Percentiles rank a stretch among this genome's conserved stretches.
These are phyloP conservation scores for Brachymystax lenok DNA, from an alignment of 2,797 vertebrate species.

Conservation along the genomic window DNA sequence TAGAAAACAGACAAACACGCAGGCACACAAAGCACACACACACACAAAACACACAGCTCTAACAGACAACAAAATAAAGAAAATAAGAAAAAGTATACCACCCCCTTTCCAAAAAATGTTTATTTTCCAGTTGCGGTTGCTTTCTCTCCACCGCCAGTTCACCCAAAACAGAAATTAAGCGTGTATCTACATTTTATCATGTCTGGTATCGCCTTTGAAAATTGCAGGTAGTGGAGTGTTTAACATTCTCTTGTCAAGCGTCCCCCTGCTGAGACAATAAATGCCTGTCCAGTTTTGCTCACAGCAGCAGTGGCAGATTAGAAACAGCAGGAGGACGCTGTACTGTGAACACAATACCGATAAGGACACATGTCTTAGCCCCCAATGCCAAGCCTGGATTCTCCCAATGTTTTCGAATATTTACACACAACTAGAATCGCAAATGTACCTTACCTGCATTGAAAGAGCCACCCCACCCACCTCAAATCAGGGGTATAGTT, in stretches of 20 bases:
- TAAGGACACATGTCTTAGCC: constrained; percentile 91
- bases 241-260: constrained; percentile 94
- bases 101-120: constrained; percentile 4
- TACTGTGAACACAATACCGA: constrained; percentile 92
- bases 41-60: background rate
- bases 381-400: constrained; percentile 84
- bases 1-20: background rate
- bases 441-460: constrained; percentile 78
- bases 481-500: constrained; percentile 59
- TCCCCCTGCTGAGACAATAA: constrained; percentile 96
- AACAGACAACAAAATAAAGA: constrained; percentile 1
- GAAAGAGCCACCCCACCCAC: constrained; percentile 57
- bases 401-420: constrained; percentile 97
- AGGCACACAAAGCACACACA: no score
- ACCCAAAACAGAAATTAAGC: constrained; percentile 70
- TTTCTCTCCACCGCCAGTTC: constrained; percentile 27
- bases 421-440: constrained; percentile 97
- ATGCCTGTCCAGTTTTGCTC: constrained; percentile 98
- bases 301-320: constrained; percentile 96
- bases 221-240: constrained; percentile 90
- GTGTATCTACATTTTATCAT: constrained; percentile 82
- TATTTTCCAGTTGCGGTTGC: constrained; percentile 43
- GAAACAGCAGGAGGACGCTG: constrained; percentile 92
- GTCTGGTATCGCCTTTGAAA: constrained; percentile 88
- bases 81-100: background rate